Conservation (phyloP, 2,888 invertebrate species). For the Liopterus haemorrhoidalis region DNA sequence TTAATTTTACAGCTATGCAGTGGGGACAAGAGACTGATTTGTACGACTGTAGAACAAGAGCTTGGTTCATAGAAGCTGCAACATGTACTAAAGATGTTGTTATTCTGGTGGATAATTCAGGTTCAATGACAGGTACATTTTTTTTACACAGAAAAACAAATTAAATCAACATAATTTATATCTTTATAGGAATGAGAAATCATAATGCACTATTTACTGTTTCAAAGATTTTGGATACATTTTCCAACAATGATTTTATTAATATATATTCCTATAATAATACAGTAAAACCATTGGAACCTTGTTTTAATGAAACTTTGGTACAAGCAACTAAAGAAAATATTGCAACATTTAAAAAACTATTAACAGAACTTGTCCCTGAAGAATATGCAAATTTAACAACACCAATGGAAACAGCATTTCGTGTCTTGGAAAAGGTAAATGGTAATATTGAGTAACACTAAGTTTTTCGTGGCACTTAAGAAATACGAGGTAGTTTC, state of each 20-base stretch:
- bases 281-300: conserved; percentile 65
- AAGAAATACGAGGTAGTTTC: too few species aligned
- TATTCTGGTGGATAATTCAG: conserved; percentile 90
- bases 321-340: conserved; percentile 89
- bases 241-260: conserved; percentile 97
- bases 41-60: conserved; percentile 87
- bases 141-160: background rate
- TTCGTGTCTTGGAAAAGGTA: conserved; percentile 70
- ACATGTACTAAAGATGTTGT: conserved; percentile 97
- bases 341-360: conserved; percentile 64
- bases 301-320: conserved; percentile 76
- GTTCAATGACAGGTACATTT: conserved; percentile 85
- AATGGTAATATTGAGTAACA: conserved; percentile 34
- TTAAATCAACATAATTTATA: too few species aligned
- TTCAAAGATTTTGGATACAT: conserved; percentile 81
- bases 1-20: conserved; percentile 53
- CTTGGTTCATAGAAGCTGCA: conserved; percentile 97
- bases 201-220: conserved; percentile 82
- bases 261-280: conserved; percentile 83
- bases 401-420: conserved; percentile 75
- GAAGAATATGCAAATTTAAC: conserved; percentile 80
- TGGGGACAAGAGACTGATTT: conserved; percentile 66
- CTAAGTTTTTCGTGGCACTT: too few species aligned
- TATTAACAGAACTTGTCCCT: conserved; percentile 61
- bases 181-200: conserved; percentile 45